A percentile compares a stretch with the other conserved stretches of the same genome.
These are phyloP conservation scores for Drosophila nasuta DNA, from an alignment of 1,140 invertebrate species.

Conservation along the genomic window DNA sequence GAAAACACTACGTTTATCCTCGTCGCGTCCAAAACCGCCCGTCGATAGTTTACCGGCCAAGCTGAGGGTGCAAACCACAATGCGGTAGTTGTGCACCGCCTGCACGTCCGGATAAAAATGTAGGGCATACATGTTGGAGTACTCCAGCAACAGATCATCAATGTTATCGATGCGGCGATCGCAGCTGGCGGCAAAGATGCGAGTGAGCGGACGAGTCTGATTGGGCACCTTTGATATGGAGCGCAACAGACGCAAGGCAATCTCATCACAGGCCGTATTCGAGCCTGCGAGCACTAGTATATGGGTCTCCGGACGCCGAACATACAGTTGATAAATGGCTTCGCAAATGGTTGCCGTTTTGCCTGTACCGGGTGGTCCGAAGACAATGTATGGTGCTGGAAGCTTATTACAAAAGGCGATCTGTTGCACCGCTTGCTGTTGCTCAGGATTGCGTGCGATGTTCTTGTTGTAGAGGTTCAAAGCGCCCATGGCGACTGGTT, in stretches of 20 bases:
- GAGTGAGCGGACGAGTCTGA: slow-evolving; percentile 63
- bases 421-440: slow-evolving; percentile 88
- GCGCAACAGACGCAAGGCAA: slow-evolving; percentile 86
- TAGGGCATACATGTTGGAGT: slow-evolving; percentile 73
- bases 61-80: slow-evolving; percentile 67
- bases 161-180: slow-evolving; percentile 81
- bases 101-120: slow-evolving; percentile 75
- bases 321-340: slow-evolving; percentile 86
- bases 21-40: slow-evolving; percentile 87
- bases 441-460: slow-evolving; percentile 86
- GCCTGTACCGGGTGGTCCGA: slow-evolving; percentile 92
- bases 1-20: slow-evolving; percentile 85
- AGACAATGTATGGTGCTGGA: slow-evolving; percentile 91
- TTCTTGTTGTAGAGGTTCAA: slow-evolving; percentile 42
- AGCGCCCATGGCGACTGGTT: neutral
- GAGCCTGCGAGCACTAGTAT: slow-evolving; percentile 90
- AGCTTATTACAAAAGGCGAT: slow-evolving; percentile 87
- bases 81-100: slow-evolving; percentile 73
- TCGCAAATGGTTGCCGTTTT: slow-evolving; percentile 93
- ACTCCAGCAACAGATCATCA: slow-evolving; percentile 72
- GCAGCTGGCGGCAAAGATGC: slow-evolving; percentile 85
- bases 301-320: slow-evolving; percentile 82
- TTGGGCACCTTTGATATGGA: slow-evolving; percentile 71
- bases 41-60: slow-evolving; percentile 88
- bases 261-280: slow-evolving; percentile 91